Percentiles rank a stretch among this genome's conserved stretches.
Conservation (phyloP, 2,888 invertebrate species). For the Rotaria socialis region DNA sequence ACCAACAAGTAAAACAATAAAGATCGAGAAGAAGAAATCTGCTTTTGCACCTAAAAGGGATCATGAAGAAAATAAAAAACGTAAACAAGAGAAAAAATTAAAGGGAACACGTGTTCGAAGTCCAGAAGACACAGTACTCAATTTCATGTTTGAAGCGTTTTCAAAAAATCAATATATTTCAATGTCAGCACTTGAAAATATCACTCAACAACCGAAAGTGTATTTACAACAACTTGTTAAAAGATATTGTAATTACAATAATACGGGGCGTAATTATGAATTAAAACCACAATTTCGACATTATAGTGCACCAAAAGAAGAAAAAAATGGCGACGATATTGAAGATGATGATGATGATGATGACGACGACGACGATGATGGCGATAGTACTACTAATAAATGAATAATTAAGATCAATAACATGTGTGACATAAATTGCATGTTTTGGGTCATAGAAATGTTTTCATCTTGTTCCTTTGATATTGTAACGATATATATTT, state of each 20-base stretch:
- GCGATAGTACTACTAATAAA: not conserved
- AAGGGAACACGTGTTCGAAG: not conserved
- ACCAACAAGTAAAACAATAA: not conserved
- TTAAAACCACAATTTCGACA: not conserved
- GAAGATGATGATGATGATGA: not conserved
- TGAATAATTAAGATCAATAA: too few species aligned
- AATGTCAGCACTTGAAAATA: not conserved
- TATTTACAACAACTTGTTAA: slow-evolving; percentile 13
- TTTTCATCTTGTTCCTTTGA: too few species aligned
- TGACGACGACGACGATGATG: not conserved
- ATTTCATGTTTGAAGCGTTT: not conserved
- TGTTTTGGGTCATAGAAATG: too few species aligned
- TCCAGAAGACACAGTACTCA: not conserved
- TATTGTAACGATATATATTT: too few species aligned
- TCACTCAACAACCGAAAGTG: not conserved
- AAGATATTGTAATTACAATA: slow-evolving; percentile 2
- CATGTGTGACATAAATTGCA: too few species aligned
- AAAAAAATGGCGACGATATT: too few species aligned
- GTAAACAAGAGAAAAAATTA: not conserved
- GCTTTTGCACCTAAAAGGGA: not conserved
- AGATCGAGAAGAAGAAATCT: not conserved
- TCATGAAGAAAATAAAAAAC: not conserved
- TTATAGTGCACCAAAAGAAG: not conserved
- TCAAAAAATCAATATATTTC: not conserved
- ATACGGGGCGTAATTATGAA: slow-evolving; percentile 14